Conservation (phyloP, 2,888 invertebrate genomes). For the Epinotia nisella region DNA sequence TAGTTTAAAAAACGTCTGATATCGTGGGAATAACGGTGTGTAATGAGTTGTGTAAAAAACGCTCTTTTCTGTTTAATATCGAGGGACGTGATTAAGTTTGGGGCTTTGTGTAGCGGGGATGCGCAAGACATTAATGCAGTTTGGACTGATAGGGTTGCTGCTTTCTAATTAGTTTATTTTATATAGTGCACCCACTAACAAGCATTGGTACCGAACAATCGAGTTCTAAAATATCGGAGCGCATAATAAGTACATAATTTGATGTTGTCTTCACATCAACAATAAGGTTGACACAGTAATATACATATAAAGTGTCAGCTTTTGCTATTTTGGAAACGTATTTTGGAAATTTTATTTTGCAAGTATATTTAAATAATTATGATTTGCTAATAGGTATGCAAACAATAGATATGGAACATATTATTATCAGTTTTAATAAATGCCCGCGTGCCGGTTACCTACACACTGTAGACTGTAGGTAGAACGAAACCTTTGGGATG, state of each 20-base stretch:
- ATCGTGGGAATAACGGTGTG: conserved; percentile 78
- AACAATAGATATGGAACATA: too few relatives aligned
- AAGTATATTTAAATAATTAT: too few relatives aligned
- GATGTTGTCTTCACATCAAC: too few relatives aligned
- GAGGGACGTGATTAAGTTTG: conserved; percentile 78
- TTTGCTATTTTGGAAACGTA: background rate
- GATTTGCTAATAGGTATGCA: too few relatives aligned
- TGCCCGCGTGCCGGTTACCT: too few relatives aligned
- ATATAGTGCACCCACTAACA: background rate
- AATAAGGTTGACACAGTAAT: too few relatives aligned
- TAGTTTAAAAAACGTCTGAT: conserved; percentile 60
- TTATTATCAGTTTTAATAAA: too few relatives aligned
- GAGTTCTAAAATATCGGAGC: background rate
- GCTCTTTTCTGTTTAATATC: conserved; percentile 69
- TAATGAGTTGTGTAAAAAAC: conserved; percentile 78
- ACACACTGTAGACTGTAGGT: too few relatives aligned
- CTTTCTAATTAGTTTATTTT: background rate
- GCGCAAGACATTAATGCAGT: conserved; percentile 77
- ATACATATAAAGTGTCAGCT: background rate
- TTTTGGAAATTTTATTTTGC: too few relatives aligned
- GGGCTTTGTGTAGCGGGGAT: conserved; percentile 79
- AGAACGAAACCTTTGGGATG: too few relatives aligned
- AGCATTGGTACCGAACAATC: background rate
- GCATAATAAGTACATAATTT: too few relatives aligned
- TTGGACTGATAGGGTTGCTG: conserved; percentile 61